Conservation (phyloP, 2,797 vertebrate species). For the Notoglanidium macrostoma region DNA sequence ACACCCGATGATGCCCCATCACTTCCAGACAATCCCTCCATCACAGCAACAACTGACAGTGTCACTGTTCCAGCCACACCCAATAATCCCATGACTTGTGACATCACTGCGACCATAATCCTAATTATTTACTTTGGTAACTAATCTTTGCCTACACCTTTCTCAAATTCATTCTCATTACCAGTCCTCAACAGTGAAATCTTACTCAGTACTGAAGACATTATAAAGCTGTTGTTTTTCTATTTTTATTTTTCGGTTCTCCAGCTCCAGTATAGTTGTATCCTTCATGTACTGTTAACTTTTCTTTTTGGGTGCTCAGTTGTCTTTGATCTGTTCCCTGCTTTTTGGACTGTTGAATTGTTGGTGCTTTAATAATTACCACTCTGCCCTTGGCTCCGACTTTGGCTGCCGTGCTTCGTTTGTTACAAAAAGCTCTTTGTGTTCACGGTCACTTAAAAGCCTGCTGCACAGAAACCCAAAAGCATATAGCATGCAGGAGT, state of each 20-base stretch:
- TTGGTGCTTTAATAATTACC: background rate
- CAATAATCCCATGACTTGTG: background rate
- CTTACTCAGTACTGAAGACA: background rate
- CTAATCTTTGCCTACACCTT: background rate
- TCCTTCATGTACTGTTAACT: background rate
- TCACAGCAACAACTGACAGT: background rate
- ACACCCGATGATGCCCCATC: background rate
- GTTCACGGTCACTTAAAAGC: background rate
- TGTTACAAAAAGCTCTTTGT: constrained; percentile 23
- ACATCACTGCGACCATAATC: background rate
- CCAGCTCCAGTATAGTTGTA: too few relatives aligned
- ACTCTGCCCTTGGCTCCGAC: constrained; percentile 7
- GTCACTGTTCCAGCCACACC: background rate
- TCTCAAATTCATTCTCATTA: background rate
- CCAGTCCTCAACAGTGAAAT: background rate
- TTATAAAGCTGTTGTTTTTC: background rate
- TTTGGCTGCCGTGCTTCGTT: background rate
- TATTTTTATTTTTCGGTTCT: background rate
- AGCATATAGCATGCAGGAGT: background rate
- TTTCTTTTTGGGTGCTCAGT: background rate
- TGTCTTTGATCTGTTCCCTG: background rate
- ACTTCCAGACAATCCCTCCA: background rate
- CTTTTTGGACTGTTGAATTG: background rate
- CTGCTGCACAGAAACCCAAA: background rate
- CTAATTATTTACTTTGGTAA: background rate